Evolutionary conservation across 2,113 vertebrate species (phyloP).

Genomic region (Hypocryptadius cinnamomeus): DNA sequence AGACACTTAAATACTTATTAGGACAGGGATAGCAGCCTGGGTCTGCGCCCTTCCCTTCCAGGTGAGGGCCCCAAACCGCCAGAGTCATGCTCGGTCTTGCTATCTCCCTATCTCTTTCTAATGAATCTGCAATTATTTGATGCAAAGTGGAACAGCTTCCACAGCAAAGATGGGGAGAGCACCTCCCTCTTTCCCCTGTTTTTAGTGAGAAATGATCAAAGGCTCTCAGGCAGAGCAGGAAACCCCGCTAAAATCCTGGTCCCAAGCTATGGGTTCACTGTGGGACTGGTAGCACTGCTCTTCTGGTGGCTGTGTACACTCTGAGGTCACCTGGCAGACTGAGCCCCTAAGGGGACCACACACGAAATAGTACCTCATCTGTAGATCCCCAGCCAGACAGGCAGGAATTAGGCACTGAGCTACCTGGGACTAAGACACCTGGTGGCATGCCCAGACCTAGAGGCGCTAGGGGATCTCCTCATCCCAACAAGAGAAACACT

Average conservation of each 20-base stretch:
- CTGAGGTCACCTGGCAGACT: background rate
- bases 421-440: background rate
- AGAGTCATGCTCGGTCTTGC: slow-evolving; percentile 9
- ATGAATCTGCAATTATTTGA: slow-evolving; percentile 1
- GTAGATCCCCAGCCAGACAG: background rate
- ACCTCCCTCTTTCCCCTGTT: background rate
- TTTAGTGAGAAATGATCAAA: background rate
- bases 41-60: background rate
- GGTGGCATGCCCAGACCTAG: background rate
- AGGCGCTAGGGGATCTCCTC: background rate
- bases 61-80: slow-evolving; percentile 4
- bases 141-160: background rate
- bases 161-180: background rate
- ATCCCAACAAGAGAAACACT: fast-evolving
- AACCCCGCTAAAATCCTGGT: fast-evolving
- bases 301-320: background rate
- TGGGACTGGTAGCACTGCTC: background rate
- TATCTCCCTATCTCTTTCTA: background rate
- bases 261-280: background rate
- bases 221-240: background rate
- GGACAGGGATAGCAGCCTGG: background rate
- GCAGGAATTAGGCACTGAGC: background rate
- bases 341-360: slow-evolving; percentile 2
- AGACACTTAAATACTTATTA: slow-evolving; percentile 2
- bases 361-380: background rate